Evolutionary conservation across 2,888 invertebrate species (phyloP), one percentile per base, ranked within the genome.

Genomic region (Ormyrus labotus): DNA sequence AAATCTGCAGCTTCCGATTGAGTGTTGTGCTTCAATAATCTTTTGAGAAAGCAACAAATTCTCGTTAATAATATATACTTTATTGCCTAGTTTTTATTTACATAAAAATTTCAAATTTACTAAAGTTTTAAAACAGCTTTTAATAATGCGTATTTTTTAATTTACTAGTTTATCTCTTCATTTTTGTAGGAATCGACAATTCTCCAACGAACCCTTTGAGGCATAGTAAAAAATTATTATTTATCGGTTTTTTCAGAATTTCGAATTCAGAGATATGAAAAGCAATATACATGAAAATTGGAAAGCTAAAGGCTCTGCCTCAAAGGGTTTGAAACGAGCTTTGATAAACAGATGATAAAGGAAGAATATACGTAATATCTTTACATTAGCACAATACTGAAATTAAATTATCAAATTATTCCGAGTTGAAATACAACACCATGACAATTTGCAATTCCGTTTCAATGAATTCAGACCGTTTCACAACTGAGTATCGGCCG

Each of bases 401-500:
- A 34, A 34, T 70, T 58, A 10, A 70, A 13, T 19, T 45, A 70
- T 11, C 48, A 75, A 50, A 34, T 34, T 69, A 57, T 34, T 58
- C 64, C n/a, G 60, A 60, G 51, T 34, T 65, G 63, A 78, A 48
- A 73, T 61, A 51, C 50, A 73, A 73, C 34, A 47, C 68, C 61
- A 76, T 79, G 79, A 79, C 47, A 68, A 69, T 51, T 72, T 86
- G 84, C 83, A 85, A 86, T 87, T 87, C 87, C 84, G 82, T 90
- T 90, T 90, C 85, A 87, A 89, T 90, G 87, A 89, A 90, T 90
- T 87, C 88, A 90, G 90, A 89, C 85, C 87, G 87, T 89, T 90
- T 90, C 89, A 94, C 94, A 93, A 94, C 94, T 93, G 95, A 95
- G 93, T 94, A 93, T 92, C 94, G 95, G 91, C 94, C 94, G 90